Percentiles rank a stretch among this genome's conserved stretches.
Conservation (phyloP, 2,113 vertebrate genomes). For the Oncorhynchus gorbuscha region DNA sequence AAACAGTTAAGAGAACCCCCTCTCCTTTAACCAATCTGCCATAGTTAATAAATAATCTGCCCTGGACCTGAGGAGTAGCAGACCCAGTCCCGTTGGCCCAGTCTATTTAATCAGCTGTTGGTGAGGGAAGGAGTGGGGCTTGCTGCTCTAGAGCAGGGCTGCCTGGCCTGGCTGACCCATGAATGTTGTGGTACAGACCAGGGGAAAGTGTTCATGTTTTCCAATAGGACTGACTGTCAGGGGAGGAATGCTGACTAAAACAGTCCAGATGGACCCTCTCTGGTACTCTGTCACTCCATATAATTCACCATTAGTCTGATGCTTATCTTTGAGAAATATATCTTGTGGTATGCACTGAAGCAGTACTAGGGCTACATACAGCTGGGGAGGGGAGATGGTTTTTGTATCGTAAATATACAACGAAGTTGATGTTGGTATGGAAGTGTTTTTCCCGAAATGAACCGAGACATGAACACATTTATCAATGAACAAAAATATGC, state of each 20-base stretch:
- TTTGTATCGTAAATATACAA: neutral
- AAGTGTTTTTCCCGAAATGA: too few relatives aligned
- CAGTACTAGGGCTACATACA: neutral
- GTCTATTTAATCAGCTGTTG: constrained; percentile 55
- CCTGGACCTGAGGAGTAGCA: constrained; percentile 19
- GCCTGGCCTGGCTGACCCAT: constrained; percentile 16
- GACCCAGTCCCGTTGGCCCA: constrained; percentile 9
- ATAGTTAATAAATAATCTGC: constrained; percentile 5
- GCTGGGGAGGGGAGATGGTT: neutral
- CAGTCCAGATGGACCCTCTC: constrained; percentile 44
- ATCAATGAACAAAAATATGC: neutral
- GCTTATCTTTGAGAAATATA: constrained; percentile 14
- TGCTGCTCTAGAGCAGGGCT: constrained; percentile 20
- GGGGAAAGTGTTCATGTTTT: neutral
- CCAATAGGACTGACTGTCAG: constrained; percentile 30
- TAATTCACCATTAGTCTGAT: constrained; percentile 24
- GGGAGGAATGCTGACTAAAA: constrained; percentile 46
- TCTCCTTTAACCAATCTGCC: constrained; percentile 14
- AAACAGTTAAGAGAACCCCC: constrained; percentile 2
- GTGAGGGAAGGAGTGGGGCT: constrained; percentile 18
- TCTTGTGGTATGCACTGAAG: constrained; percentile 1
- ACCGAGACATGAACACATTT: too few relatives aligned
- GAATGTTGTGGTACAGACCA: constrained; percentile 33
- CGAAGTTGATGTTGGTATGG: neutral
- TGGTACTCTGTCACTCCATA: constrained; percentile 25